A percentile compares a stretch with the other conserved stretches of the same genome.
phyloP scores from a whole-genome alignment of 2,113 vertebrate genomes.

The Physeter macrocephalus region DNA sequence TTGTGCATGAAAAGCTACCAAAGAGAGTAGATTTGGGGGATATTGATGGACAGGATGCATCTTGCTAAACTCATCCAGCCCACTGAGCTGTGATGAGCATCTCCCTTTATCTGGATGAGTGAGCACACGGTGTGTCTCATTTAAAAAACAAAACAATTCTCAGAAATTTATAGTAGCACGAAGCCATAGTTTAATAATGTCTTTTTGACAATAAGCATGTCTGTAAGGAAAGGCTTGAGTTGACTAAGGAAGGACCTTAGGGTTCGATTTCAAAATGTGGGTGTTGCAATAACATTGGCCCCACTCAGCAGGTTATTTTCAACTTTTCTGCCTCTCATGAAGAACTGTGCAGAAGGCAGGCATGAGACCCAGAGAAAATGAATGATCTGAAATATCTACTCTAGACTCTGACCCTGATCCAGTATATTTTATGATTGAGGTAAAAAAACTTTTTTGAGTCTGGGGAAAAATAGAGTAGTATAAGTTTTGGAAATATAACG shows the following conservation, averaged over 20 bases:
- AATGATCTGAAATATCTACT: neutral
- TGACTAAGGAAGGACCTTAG: neutral
- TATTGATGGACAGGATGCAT: conserved; percentile 12
- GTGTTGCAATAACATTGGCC: neutral
- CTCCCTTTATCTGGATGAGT: conserved; percentile 7
- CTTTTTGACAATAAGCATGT: neutral
- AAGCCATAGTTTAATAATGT: neutral
- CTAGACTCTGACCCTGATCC: neutral
- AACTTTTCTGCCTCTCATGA: neutral
- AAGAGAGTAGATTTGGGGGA: neutral
- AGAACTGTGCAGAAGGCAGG: neutral
- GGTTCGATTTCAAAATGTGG: neutral
- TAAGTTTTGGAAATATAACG: neutral
- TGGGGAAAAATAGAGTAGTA: neutral
- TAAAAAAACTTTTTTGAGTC: neutral
- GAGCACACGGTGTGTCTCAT: neutral
- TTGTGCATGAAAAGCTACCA: neutral
- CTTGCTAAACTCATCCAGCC: neutral
- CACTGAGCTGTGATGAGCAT: conserved; percentile 22
- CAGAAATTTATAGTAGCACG: neutral
- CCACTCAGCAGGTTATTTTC: neutral
- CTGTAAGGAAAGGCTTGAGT: neutral
- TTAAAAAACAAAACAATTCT: conserved; percentile 40
- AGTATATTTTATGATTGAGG: neutral
- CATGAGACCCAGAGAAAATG: neutral